A percentile compares a stretch with the other conserved stretches of the same genome.
Conservation (phyloP, 2,113 vertebrate species). For the Paedocypris sp. region DNA sequence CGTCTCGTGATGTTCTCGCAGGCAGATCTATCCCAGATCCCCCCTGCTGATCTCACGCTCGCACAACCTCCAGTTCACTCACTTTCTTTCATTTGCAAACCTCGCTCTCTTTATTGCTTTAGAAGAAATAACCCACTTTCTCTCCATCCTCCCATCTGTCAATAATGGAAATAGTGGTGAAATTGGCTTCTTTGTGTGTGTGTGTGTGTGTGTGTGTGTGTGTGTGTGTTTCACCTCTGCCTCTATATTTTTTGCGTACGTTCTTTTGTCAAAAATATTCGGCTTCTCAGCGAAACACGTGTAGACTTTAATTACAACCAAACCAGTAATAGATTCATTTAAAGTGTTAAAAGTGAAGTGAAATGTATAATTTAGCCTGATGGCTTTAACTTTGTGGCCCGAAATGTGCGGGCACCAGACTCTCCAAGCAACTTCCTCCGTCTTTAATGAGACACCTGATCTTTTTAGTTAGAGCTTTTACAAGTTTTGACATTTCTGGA, state of each 20-base stretch:
- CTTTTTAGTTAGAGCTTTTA: not conserved
- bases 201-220: not conserved
- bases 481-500: conserved; percentile 8
- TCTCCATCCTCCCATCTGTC: not conserved
- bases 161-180: not conserved
- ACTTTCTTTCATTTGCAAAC: not conserved
- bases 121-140: not conserved
- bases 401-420: no score
- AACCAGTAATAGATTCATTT: no score
- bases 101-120: not conserved
- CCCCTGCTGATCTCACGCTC: conserved; percentile 1
- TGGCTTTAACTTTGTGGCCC: no score
- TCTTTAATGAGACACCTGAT: not conserved
- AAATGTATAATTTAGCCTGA: no score
- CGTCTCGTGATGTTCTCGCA: conserved; percentile 18
- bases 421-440: not conserved
- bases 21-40: conserved; percentile 8
- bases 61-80: not conserved
- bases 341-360: no score
- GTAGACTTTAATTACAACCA: no score
- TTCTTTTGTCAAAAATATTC: not conserved
- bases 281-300: no score
- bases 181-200: not conserved
- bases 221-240: not conserved
- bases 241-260: not conserved